A percentile compares a stretch with the other conserved stretches of the same genome.
These are phyloP conservation scores for Chanos chanos DNA, from an alignment of 2,797 vertebrate genomes.

Conservation along the genomic window DNA sequence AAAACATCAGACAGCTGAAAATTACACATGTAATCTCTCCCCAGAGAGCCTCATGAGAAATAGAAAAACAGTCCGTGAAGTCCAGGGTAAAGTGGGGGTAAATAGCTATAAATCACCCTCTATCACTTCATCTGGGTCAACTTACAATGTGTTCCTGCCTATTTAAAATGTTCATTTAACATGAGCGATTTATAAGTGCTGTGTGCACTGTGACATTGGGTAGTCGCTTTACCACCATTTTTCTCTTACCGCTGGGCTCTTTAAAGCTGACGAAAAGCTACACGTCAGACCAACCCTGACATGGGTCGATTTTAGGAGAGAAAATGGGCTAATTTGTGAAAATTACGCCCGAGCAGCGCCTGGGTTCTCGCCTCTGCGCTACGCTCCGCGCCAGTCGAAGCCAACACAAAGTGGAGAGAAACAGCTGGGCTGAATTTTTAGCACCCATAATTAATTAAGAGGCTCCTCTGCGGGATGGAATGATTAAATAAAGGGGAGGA, in stretches of 20 bases:
- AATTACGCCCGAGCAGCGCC: conserved; percentile 60
- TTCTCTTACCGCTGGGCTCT: background rate
- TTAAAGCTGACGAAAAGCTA: conserved; percentile 50
- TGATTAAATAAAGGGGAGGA: conserved; percentile 76
- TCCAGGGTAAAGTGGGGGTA: conserved; percentile 64
- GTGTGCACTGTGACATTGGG: conserved; percentile 29
- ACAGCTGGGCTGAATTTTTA: conserved; percentile 79
- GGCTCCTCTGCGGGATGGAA: conserved; percentile 74
- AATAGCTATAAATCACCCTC: conserved; percentile 73
- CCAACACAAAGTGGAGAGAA: conserved; percentile 56
- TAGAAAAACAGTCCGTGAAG: conserved; percentile 67
- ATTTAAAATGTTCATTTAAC: conserved; percentile 67
- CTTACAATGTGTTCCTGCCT: conserved; percentile 57
- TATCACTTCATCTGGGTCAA: conserved; percentile 64
- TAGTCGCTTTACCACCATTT: conserved; percentile 28
- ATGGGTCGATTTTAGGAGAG: conserved; percentile 54
- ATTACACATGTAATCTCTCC: conserved; percentile 76
- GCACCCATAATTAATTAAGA: conserved; percentile 81
- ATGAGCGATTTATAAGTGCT: conserved; percentile 46
- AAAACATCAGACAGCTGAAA: conserved; percentile 76
- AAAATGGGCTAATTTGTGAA: conserved; percentile 68
- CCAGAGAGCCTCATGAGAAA: conserved; percentile 64
- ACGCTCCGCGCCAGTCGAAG: conserved; percentile 53
- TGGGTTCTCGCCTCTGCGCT: conserved; percentile 57
- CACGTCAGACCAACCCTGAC: conserved; percentile 59